Base-by-base conservation (phyloP, 2,113 vertebrate genomes). In the Dicerorhinus sumatrensis region DNA sequence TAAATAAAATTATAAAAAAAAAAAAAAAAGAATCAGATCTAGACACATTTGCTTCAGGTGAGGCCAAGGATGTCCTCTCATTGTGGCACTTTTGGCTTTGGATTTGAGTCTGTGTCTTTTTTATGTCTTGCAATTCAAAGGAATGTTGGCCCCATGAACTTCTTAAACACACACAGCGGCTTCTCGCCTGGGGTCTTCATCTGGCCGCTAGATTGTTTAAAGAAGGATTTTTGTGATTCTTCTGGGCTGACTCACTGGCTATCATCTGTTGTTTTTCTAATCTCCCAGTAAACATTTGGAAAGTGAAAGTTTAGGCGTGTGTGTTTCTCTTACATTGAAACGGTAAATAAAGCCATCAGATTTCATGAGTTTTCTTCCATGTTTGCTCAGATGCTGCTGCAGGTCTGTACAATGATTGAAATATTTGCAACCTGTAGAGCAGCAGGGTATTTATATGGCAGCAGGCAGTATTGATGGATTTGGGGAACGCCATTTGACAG, bases 171-270 rank as follows among this genome's bases (percentile, higher is more conserved):
- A 54, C 85, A 88, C 5, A 39, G 29, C 11, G 83, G 51, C 60
- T 96, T 18, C 80, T 94, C 80, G 75, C 80, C 76, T 27, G 39
- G 70, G 72, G 72, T 88, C 95, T 97, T 90, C 88, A 92, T 95
- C 89, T 96, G 82, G 77, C 62, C 25, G 17, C 62, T 89, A 33
- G 77, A 36, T 94, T 98, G 86, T 97, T 98, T 97, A 92, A 96
- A 87, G 91, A 98, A 91, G 93, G 90, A 94, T 98, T 90, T 96
- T 89, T 97, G 81, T 82, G 96, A 92, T 98, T 98, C 98, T 96
- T 96, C 2, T 58, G 65, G n/a, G 75, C 48, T 83, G 81, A 91
- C 83, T 77, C 95, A 16, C 85, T 97, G 86, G 94, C 94, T 97
- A 80, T 96, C 90, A 63, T 6, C 25, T 96, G 96, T 97, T 98